These are phyloP conservation scores for Butastur rufipennis DNA, from an alignment of 2,113 vertebrate species.

Conservation along the genomic window DNA sequence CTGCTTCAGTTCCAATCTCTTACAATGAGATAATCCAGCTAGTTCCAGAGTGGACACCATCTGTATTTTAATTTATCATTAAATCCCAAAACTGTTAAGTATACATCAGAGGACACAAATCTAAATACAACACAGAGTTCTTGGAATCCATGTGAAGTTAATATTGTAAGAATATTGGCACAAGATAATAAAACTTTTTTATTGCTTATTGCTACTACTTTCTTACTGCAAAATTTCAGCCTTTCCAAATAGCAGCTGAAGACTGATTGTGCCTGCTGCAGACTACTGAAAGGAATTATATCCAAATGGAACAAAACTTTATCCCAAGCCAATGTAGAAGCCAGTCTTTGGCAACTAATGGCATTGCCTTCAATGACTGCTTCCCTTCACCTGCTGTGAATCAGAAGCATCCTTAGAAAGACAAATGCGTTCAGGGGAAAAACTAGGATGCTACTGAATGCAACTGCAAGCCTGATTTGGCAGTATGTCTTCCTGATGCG, in stretches of 20 bases:
- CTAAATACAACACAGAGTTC: background rate
- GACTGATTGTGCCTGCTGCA: background rate
- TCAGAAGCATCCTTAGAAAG: background rate
- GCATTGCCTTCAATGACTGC: background rate
- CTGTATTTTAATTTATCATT: conserved; percentile 1
- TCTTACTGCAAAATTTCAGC: background rate
- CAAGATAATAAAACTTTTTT: background rate
- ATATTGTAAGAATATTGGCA: background rate
- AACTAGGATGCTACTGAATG: background rate
- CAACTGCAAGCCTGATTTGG: background rate
- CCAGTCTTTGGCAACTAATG: background rate
- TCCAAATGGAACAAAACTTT: background rate
- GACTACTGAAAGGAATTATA: background rate
- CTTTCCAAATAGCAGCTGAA: background rate
- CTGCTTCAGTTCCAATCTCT: background rate
- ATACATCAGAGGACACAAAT: background rate
- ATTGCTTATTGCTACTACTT: background rate
- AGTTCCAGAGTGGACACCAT: background rate
- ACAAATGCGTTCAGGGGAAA: background rate
- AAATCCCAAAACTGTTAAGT: background rate
- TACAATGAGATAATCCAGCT: background rate
- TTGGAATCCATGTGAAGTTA: background rate
- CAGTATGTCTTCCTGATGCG: background rate
- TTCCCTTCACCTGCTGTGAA: background rate
- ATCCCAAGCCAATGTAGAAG: background rate